Percentiles rank a stretch among this genome's conserved stretches.
Evolutionary conservation across 2,797 vertebrate genomes (phyloP).

Genomic region (Ctenopoma multispine): DNA sequence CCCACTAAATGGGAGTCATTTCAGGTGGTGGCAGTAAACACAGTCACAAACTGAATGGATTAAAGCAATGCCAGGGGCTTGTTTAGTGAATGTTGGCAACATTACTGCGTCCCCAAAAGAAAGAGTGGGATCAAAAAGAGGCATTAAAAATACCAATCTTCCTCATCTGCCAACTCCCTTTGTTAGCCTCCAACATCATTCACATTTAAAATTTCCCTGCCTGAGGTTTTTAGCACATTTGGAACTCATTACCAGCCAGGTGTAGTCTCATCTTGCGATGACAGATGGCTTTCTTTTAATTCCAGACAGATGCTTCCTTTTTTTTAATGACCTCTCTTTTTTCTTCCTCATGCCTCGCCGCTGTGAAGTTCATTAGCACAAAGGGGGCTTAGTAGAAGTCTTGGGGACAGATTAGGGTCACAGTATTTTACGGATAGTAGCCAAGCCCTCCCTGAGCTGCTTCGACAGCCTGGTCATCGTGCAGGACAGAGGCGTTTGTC

Average conservation of each 20-base stretch:
- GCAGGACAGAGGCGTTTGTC: background rate
- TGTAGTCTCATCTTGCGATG: constrained; percentile 55
- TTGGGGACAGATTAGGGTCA: constrained; percentile 59
- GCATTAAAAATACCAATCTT: constrained; percentile 24
- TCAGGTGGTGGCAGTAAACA: constrained; percentile 9
- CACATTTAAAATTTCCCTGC: constrained; percentile 45
- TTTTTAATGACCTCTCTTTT: constrained; percentile 41
- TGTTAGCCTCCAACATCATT: constrained; percentile 32
- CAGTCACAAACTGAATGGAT: constrained; percentile 25
- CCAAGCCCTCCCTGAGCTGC: constrained; percentile 31
- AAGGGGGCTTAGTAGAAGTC: constrained; percentile 45
- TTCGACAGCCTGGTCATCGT: constrained; percentile 7
- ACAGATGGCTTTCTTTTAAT: constrained; percentile 68
- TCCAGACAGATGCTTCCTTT: constrained; percentile 59
- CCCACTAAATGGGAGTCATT: constrained; percentile 23
- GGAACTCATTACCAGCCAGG: constrained; percentile 56
- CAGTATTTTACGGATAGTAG: constrained; percentile 31
- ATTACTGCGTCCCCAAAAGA: background rate
- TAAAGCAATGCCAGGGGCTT: constrained; percentile 15
- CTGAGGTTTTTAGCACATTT: constrained; percentile 44
- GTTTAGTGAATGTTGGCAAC: constrained; percentile 25
- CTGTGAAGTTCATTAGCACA: constrained; percentile 62
- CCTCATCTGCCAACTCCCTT: constrained; percentile 31
- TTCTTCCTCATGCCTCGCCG: constrained; percentile 1
- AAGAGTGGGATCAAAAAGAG: background rate